phyloP scores from a whole-genome alignment of 2,797 vertebrate species.

The Podargus strigoides region DNA sequence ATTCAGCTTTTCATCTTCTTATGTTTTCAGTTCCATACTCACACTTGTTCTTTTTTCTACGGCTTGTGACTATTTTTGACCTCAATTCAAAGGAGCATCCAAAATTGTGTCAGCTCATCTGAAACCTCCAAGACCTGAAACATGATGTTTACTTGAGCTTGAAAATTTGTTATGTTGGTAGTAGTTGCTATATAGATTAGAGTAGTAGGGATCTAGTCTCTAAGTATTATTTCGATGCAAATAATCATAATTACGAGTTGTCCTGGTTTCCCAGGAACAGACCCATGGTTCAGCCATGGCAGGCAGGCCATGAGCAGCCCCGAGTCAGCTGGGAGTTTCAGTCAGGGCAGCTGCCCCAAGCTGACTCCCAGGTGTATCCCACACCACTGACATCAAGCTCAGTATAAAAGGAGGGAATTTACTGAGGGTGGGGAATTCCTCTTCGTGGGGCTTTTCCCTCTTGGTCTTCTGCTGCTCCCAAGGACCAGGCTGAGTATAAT shows the following conservation, averaged over 20 bases:
- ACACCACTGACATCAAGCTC: too few species aligned
- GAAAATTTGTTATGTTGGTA: neutral
- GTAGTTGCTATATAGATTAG: neutral
- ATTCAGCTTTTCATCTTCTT: neutral
- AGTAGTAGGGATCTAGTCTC: neutral
- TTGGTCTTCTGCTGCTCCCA: too few species aligned
- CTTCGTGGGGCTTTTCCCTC: too few species aligned
- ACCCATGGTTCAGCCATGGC: too few species aligned
- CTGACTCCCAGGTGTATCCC: too few species aligned
- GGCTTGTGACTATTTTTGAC: neutral
- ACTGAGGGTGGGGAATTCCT: too few species aligned
- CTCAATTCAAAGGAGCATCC: neutral
- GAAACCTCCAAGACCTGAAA: neutral
- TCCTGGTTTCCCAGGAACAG: too few species aligned
- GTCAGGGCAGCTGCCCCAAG: too few species aligned
- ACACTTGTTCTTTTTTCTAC: neutral
- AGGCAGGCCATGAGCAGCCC: too few species aligned
- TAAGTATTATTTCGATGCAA: neutral
- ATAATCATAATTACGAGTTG: neutral
- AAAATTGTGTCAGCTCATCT: neutral
- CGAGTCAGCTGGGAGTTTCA: too few species aligned
- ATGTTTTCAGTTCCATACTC: neutral
- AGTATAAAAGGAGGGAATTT: too few species aligned
- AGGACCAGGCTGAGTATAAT: too few species aligned
- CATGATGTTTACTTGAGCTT: neutral